Evolutionary conservation across 92 coral and sea anemone genomes (phyloP), one percentile per base, ranked within the genome.

Genomic region (Siderastrea radians): DNA sequence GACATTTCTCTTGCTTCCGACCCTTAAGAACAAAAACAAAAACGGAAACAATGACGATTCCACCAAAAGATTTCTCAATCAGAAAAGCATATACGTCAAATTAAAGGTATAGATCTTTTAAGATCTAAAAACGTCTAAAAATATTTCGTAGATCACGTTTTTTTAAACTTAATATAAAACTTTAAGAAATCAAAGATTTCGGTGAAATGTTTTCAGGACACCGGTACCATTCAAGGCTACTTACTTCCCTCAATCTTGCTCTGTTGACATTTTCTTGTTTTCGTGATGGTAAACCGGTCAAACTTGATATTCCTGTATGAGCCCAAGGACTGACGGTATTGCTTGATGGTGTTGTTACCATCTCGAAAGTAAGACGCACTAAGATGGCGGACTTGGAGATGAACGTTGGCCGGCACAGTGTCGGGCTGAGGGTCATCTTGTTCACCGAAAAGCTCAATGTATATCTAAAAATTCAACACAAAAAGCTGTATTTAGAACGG

Each of bases 331-430:
- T 76, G 80, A 3, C 67, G 38, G 38, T 26, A 26, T 26, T 26
- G 38, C 38, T 26, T 26, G 38, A 26, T 26, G 38, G 38, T 26
- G 67, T 49, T 17, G 43, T 76, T 26, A 3, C 80, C 80, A 6
- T 14, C 67, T 11, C 80, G 80, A 58, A 76, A 76, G 11, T 50
- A 76, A 43, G 80, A 76, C 6, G 49, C 80, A 15, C 80, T 76
- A 12, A 76, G 38, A 26, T 26, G 38, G 38, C 38, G 38, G 38
- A 26, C 38, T 26, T 26, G 38, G 38, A 26, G 38, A 52, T 54
- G 67, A 7, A 76, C 80, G 0, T 48, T 57, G 3, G 6, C 65
- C 3, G 80, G 80, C 38, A 76, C 80, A 38, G 26, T 38, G 17
- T 9, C 19, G 7, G 50, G 49, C 46, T 76, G 80, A 26, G 38